Conservation (phyloP, 2,113 vertebrate genomes). For the Hippopotamus amphibius region DNA sequence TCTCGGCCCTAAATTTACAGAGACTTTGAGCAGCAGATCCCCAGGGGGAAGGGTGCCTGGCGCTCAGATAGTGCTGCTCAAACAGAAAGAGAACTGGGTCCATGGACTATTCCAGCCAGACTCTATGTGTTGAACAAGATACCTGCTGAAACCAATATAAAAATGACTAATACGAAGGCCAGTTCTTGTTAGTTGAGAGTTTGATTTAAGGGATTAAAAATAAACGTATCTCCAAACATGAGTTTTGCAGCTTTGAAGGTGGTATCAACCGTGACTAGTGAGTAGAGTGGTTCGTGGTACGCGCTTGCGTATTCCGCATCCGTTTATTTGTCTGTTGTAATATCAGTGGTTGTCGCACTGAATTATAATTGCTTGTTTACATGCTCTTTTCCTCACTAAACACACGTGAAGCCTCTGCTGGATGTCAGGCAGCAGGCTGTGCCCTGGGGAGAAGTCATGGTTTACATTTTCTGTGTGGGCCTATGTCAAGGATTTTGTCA, state of each 20-base stretch:
- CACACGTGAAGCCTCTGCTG: neutral
- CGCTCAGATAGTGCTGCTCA: neutral
- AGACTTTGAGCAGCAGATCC: neutral
- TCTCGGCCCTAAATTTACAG: slow-evolving; percentile 27
- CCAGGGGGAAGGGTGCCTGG: neutral
- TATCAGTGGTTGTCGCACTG: neutral
- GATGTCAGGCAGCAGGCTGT: neutral
- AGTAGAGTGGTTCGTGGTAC: neutral
- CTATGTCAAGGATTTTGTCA: slow-evolving; percentile 17
- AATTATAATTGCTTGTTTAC: neutral
- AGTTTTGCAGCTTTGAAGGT: neutral
- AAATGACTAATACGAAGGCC: neutral
- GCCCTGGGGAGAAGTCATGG: neutral
- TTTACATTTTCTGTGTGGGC: neutral
- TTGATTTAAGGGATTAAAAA: neutral
- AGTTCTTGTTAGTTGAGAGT: neutral
- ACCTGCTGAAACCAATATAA: neutral
- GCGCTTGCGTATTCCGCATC: no score
- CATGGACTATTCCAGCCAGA: slow-evolving; percentile 10
- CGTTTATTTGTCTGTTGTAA: neutral
- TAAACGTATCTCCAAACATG: neutral
- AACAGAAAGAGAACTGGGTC: neutral
- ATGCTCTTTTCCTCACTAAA: slow-evolving; percentile 9
- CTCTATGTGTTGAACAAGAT: neutral
- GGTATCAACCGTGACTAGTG: neutral